Evolutionary conservation across 2,888 invertebrate species (phyloP), one percentile per base, ranked within the genome.

Genomic region (Theretra japonica): DNA sequence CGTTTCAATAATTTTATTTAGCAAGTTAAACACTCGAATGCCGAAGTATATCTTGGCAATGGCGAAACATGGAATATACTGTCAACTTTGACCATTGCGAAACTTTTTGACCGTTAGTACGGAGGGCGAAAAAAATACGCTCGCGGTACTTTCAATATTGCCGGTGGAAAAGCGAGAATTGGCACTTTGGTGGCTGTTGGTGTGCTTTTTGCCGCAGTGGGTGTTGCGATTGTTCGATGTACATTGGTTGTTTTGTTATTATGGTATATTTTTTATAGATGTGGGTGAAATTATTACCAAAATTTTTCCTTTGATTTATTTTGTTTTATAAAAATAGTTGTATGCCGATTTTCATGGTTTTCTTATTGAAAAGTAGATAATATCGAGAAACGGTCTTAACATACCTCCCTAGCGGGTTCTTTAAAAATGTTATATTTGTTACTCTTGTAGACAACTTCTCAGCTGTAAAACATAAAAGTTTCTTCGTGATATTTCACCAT

Each of bases 81-180:
- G 65, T 65, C 65, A 56, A 69, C 60, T 60, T 70, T 28, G 28
- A 6, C 50, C 50, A 30, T 70, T 11, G n/a, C n/a, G 50, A 53
- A 60, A 70, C 59, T 65, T 60, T 62, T 62, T 25, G 50, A 53
- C 60, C 59, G 53, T 62, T 30, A 28, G 53, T 53, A 68, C 11
- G 7, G 53, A 21, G 25, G 70, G 50, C 17, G 60, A 56, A 62
- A 70, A 70, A 30, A 62, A 53, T 62, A 21, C 2, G 30, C 53
- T 28, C 59, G 19, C 41, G 21, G 50, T 57, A 33, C 71, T 68
- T 75, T 70, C 75, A 79, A 78, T 78, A 76, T 75, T 69, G 78
- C 71, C 70, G 72, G 68, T 71, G 75, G 78, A 77, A 74, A 53
- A 30, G 60, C 30, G 70, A 70, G 59, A 79, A 75, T 70, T 76